Evolutionary conservation across 2,888 invertebrate genomes (phyloP).

Genomic region (Argyra leucocephala): DNA sequence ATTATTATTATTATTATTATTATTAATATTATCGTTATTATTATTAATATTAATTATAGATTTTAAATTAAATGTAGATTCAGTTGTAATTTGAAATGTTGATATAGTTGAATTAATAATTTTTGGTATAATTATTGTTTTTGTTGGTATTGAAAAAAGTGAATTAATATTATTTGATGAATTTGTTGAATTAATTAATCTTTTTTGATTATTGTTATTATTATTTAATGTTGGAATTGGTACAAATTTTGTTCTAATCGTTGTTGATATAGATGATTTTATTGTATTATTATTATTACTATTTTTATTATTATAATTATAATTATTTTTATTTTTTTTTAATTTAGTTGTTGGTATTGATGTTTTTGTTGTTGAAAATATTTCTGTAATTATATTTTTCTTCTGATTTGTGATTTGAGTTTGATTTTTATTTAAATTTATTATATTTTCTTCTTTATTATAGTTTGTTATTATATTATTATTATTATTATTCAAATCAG

Average conservation of each 20-base stretch:
- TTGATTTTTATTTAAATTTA: neutral
- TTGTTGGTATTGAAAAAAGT: too few species aligned
- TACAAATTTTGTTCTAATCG: neutral
- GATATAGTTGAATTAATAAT: neutral
- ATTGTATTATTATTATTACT: neutral
- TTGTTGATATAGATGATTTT: neutral
- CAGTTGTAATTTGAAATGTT: constrained; percentile 16
- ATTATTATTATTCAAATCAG: neutral
- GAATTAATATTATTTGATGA: neutral
- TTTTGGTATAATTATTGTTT: neutral
- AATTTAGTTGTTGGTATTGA: neutral
- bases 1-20: neutral
- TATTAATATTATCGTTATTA: neutral
- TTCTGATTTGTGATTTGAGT: neutral
- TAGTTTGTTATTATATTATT: neutral
- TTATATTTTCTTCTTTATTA: neutral
- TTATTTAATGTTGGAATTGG: neutral
- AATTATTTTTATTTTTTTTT: neutral
- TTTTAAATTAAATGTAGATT: neutral
- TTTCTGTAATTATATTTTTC: too few species aligned
- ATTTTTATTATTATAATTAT: neutral
- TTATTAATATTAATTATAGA: neutral
- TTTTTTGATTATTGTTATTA: neutral
- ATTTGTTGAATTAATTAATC: neutral
- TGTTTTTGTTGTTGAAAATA: neutral